Conservation (phyloP, 2,113 vertebrate species). For the Hippotragus niger region DNA sequence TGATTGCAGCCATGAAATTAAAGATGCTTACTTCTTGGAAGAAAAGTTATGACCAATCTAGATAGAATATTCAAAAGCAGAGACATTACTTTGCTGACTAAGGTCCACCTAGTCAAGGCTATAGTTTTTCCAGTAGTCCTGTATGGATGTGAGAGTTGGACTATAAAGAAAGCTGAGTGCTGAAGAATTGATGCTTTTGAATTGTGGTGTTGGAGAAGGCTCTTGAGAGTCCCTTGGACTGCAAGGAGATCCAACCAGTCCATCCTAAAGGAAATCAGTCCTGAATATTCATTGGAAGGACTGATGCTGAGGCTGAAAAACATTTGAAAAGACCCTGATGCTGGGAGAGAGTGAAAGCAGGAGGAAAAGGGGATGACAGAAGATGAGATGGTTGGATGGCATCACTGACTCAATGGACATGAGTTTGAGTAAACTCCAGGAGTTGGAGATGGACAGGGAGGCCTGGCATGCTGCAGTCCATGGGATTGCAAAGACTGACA, state of each 20-base stretch:
- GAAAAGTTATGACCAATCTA: background rate
- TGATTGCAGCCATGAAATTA: background rate
- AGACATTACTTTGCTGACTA: background rate
- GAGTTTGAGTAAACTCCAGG: background rate
- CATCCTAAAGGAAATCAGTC: background rate
- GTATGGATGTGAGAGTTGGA: background rate
- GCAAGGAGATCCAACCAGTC: background rate
- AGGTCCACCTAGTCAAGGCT: background rate
- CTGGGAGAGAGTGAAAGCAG: background rate
- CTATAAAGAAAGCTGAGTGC: background rate
- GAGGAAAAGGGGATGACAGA: background rate
- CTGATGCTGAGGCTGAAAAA: background rate
- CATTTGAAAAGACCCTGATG: background rate
- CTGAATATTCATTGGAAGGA: background rate
- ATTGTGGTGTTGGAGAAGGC: background rate
- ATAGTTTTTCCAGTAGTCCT: background rate
- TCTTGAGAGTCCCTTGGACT: background rate
- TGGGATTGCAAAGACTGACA: background rate
- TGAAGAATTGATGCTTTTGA: background rate
- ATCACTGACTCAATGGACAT: background rate
- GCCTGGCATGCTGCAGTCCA: rapidly evolving
- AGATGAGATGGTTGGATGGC: background rate
- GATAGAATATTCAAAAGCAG: background rate
- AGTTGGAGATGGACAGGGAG: background rate
- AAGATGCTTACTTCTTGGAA: background rate